Base-by-base conservation (phyloP, 2,797 vertebrate genomes). In the Gouania willdenowi region DNA sequence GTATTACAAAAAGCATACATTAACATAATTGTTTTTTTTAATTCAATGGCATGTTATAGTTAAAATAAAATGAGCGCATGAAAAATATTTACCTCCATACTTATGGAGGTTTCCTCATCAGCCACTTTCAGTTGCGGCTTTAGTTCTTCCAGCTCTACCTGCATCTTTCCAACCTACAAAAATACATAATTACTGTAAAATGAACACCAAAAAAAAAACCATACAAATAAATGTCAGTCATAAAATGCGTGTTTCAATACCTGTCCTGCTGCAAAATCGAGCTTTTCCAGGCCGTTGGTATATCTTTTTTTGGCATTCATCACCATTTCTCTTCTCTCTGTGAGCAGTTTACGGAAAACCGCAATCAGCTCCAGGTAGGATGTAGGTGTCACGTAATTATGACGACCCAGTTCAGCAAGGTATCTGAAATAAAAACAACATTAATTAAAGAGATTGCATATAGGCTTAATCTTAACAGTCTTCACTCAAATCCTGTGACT, bases 351-450 rank as follows among this genome's bases (percentile, higher is more conserved):
- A 39, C 59, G 87, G 84, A 99, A 99, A 1, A 93, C 84, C 44
- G 91, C 93, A 53, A 99, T 94, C 35, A 99, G 86, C 75, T 99
- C 96, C 82, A 99, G 89, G 59, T 98, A 99, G 44, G 95, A 99
- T 38, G 93, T 94, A 40, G 96, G 91, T 12, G 95, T 98, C 44
- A 98, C 93, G 49, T 99, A 98, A 82, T 98, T 98, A 80, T 92
- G 90, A 12, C 92, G 89, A 23, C 93, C 92, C 21, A 95, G 75
- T 41, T 90, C 87, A 9, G 72, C 75, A 16, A 95, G 82, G 73
- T 94, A 98, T 74, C 96, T 99, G 60, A 30, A 41, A 10, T 34
- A 4, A 28, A 44, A 60, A 37, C 5, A 56, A 41, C 1, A 26
- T 14, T 8, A 48, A 6, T 3, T 19, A 15, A 7, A 15, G 8